phyloP scores from a whole-genome alignment of 2,797 vertebrate species.

The Rhabdomys pumilio region DNA sequence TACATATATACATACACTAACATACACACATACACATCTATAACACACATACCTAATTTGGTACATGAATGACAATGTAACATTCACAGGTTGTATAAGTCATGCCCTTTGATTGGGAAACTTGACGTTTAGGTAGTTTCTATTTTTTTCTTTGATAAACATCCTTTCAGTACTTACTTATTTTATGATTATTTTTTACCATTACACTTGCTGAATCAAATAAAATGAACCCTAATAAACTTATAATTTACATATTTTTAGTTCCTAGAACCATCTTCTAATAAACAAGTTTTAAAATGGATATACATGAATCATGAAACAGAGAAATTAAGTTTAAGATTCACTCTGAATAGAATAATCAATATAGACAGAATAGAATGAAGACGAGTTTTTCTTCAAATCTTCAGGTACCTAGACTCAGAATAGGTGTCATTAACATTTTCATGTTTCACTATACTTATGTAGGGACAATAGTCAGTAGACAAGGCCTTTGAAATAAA shows the following conservation, averaged over 20 bases:
- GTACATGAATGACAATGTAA: not conserved
- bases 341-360: conserved; percentile 16
- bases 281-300: not conserved
- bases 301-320: not conserved
- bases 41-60: not conserved
- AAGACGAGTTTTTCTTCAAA: not conserved
- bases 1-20: not conserved
- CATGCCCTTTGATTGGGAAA: not conserved
- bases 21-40: not conserved
- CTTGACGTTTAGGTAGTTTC: not conserved
- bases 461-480: not conserved
- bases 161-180: not conserved
- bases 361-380: not conserved
- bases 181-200: not conserved
- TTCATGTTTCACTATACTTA: not conserved
- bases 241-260: conserved; percentile 17
- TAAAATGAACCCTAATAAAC: conserved; percentile 47
- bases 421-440: not conserved
- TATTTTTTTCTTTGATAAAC: not conserved
- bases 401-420: not conserved
- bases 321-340: conserved; percentile 29
- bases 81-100: not conserved
- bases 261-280: conserved; percentile 35
- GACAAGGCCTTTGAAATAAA: not conserved
- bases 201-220: conserved; percentile 28